Conservation (phyloP, 2,888 invertebrate species). For the Cataglyphis rosenhaueri region DNA sequence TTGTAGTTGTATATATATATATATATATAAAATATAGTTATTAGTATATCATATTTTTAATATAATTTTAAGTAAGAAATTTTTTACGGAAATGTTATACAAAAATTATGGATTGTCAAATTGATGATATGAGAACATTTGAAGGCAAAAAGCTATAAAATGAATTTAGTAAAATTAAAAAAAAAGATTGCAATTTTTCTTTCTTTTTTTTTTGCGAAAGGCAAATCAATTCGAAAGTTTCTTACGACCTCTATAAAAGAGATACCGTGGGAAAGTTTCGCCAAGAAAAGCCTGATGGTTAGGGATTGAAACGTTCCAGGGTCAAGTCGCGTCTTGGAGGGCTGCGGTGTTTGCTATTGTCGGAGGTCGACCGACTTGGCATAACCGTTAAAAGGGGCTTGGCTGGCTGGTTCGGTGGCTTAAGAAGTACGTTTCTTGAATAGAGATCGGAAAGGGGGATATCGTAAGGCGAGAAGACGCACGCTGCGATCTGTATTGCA, state of each 20-base stretch:
- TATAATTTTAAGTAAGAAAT: background rate
- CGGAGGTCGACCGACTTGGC: slow-evolving; percentile 79
- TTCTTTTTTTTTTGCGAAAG: slow-evolving; percentile 59
- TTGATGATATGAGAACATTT: background rate
- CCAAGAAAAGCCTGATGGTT: slow-evolving; percentile 71
- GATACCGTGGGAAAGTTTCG: slow-evolving; percentile 78
- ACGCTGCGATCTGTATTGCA: slow-evolving; percentile 60
- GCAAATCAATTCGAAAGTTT: slow-evolving; percentile 58
- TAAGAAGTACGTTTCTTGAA: slow-evolving; percentile 77
- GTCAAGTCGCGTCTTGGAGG: slow-evolving; percentile 73
- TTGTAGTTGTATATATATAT: background rate
- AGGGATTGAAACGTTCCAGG: slow-evolving; percentile 77
- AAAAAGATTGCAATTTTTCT: background rate
- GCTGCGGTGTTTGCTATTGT: slow-evolving; percentile 76
- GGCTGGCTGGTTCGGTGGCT: slow-evolving; percentile 69
- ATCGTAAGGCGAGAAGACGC: slow-evolving; percentile 71
- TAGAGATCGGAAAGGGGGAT: slow-evolving; percentile 64
- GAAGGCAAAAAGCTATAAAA: background rate
- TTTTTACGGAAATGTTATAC: background rate
- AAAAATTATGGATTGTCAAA: background rate
- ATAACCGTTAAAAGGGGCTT: slow-evolving; percentile 78
- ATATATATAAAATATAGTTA: background rate
- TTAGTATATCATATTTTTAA: background rate
- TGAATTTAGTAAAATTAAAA: background rate
- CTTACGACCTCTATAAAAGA: slow-evolving; percentile 56